Evolutionary conservation across 1,140 invertebrate species (phyloP).

Genomic region (Camponotus vicinus): DNA sequence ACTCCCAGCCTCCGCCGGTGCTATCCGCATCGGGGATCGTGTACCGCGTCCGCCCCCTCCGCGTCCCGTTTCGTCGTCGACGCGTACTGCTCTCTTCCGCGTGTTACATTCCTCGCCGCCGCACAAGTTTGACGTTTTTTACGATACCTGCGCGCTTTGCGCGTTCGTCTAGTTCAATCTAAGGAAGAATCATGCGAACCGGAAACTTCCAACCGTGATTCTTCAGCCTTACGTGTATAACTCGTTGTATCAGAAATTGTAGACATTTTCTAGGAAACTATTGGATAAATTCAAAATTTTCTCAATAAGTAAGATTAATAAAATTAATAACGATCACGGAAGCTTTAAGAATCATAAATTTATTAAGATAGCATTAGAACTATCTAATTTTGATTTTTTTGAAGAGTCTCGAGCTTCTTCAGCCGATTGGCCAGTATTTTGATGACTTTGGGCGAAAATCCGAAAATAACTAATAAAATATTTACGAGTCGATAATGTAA

Average conservation of each 20-base stretch:
- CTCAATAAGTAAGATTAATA: background rate
- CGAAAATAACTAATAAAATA: conserved; percentile 38
- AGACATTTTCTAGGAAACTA: background rate
- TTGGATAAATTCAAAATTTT: background rate
- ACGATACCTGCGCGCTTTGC: background rate
- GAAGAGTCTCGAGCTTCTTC: background rate
- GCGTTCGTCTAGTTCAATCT: conserved; percentile 46
- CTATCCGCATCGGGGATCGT: conserved; percentile 71
- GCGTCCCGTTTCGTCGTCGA: conserved; percentile 62
- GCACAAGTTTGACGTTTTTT: conserved; percentile 50
- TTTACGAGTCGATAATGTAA: background rate
- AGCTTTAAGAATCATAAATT: background rate
- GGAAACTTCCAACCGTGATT: conserved; percentile 36
- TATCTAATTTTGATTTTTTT: background rate
- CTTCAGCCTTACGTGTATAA: conserved; percentile 18
- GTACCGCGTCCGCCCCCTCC: conserved; percentile 60
- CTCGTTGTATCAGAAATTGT: conserved; percentile 16
- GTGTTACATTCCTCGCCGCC: conserved; percentile 47
- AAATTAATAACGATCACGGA: background rate
- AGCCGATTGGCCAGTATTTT: background rate
- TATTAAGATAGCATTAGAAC: background rate
- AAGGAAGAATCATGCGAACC: conserved; percentile 37
- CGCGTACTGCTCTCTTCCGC: conserved; percentile 51
- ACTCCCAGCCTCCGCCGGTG: conserved; percentile 65
- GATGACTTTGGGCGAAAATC: background rate